Evolutionary conservation across 2,797 vertebrate species (phyloP).

Genomic region (Streptopelia turtur): DNA sequence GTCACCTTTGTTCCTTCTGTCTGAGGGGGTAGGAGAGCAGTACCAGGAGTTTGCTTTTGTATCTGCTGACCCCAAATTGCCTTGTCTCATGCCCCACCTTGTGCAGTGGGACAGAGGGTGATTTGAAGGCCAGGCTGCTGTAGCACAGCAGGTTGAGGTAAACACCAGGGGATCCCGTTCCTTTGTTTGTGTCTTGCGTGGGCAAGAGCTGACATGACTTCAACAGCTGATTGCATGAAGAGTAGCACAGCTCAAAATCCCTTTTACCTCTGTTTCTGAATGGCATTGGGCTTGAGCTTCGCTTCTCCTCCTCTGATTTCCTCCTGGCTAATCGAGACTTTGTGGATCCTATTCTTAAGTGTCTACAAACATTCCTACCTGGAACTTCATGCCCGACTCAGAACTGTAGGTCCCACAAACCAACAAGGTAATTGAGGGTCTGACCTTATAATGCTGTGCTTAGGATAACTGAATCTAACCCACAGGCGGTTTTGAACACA

Average conservation of each 20-base stretch:
- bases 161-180: background rate
- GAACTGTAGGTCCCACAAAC: background rate
- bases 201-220: background rate
- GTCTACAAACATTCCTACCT: background rate
- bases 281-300: rapidly evolving
- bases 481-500: background rate
- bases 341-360: background rate
- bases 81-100: background rate
- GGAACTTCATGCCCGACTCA: background rate
- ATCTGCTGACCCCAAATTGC: background rate
- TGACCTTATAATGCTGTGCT: background rate
- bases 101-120: background rate
- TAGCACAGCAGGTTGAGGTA: background rate
- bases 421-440: background rate
- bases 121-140: background rate
- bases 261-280: background rate
- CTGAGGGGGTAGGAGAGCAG: background rate
- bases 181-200: background rate
- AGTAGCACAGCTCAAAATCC: background rate
- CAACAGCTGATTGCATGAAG: background rate
- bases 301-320: background rate
- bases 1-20: background rate
- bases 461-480: background rate
- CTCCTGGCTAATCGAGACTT: background rate
- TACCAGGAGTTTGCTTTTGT: background rate